Base-by-base conservation (phyloP, 1,140 invertebrate species). In the Pseudomyrmex sp. region DNA sequence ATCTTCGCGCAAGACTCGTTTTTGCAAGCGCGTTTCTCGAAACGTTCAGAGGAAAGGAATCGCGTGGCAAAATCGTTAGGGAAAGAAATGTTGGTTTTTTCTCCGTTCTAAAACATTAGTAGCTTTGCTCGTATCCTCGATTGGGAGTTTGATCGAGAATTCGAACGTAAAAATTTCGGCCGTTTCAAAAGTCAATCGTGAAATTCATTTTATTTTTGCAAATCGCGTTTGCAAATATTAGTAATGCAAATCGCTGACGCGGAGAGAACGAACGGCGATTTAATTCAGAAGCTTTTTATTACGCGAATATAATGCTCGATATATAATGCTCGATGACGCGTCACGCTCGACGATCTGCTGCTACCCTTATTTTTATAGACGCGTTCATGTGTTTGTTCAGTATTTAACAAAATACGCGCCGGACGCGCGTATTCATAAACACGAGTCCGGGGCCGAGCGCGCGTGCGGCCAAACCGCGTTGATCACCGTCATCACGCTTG, bases 401-500 rank as follows among this genome's bases (percentile, higher is more conserved):
- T 66, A 79, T 79, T 79, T 79, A 80, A 72, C 76, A 80, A 80
- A 80, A 80, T 72, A 80, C 56, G n/a, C 23, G 35, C 44, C 5
- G 54, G 35, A 35, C 35, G 5, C 54, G 66, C 44, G 76, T 72
- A 80, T 80, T 80, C 76, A 80, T 80, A 72, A 80, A 80, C 66
- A 80, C 54, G 65, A 66, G 70, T 61, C 0, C 35, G 35, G 44
- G 66, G 20, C 58, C 54, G 76, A 35, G 35, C 35, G 35, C 35
- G 35, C 35, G 35, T 35, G 35, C 35, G 35, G 20, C 69, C 52
- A 54, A 20, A 79, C 61, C 63, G 66, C 46, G 76, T 80, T 80
- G 76, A 80, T 80, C 76, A 70, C 76, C 76, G 23, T 70, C 76
- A 79, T 79, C 76, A 79, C 65, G 76, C 76, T 70, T 59, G 76